These are phyloP conservation scores for Caenorhabditis angaria DNA, from an alignment of 2,888 invertebrate genomes.

Conservation along the genomic window DNA sequence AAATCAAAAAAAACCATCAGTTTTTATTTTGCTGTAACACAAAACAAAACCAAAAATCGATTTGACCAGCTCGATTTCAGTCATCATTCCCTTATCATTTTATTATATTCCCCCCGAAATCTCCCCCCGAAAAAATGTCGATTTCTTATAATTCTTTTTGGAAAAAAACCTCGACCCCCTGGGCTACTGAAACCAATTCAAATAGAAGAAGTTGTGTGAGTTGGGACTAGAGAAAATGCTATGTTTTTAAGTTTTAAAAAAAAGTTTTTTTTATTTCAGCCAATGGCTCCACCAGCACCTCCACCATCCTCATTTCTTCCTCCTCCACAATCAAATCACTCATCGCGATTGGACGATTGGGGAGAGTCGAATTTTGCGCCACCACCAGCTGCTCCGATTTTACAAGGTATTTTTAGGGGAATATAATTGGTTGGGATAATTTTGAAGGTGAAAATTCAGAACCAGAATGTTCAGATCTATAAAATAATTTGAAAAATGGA, in stretches of 20 bases:
- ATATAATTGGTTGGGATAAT: too few relatives aligned
- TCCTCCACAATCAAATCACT: not conserved
- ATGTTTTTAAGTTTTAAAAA: not conserved
- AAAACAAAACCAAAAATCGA: not conserved
- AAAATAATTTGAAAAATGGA: too few relatives aligned
- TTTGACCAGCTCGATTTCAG: too few relatives aligned
- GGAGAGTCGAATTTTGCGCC: not conserved
- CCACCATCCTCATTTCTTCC: constrained; percentile 11
- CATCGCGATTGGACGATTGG: constrained; percentile 23
- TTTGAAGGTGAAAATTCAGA: too few relatives aligned
- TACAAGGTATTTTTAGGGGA: too few relatives aligned
- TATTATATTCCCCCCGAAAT: too few relatives aligned
- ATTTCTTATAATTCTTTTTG: not conserved
- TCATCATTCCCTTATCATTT: not conserved
- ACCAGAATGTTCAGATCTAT: too few relatives aligned
- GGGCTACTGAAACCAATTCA: too few relatives aligned
- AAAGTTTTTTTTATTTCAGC: constrained; percentile 7
- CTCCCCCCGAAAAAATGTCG: not conserved
- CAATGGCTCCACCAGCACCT: constrained; percentile 15
- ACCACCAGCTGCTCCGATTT: not conserved
- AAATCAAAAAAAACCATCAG: too few relatives aligned
- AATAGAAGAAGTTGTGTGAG: too few relatives aligned
- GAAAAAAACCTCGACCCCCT: not conserved
- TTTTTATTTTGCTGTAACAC: not conserved
- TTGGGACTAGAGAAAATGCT: too few relatives aligned